Evolutionary conservation across 2,888 invertebrate genomes (phyloP), one percentile per base, ranked within the genome.

Genomic region (Megalurothrips usitatus): DNA sequence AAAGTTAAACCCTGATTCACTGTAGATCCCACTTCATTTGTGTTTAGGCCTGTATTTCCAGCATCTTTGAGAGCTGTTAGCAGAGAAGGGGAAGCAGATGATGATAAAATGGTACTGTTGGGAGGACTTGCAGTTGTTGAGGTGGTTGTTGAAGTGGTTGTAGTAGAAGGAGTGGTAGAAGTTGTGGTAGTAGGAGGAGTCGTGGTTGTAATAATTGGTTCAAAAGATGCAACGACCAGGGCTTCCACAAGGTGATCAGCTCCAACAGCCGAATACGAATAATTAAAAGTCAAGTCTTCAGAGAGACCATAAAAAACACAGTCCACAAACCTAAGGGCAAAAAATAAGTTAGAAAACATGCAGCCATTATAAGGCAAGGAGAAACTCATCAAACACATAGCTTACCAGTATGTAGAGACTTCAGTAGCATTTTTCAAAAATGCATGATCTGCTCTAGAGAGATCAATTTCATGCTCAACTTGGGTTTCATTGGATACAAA

Each of bases 291-390:
- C 78, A 91, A 90, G 84, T 92, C 91, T 81, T 89, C 88, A 0
- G 92, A 91, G 83, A 90, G 88, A 63, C 93, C 94, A 80, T 92
- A 89, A 85, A 92, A 92, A 80, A 89, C 87, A 85, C 95, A 95
- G 86, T 95, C 93, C 82, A 94, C 89, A 85, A 94, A 95, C 68
- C 68, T 75, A 26, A 75, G 26, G 68, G 11, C 3, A 8, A 23
- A 26, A 75, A 26, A 43, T 43, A 43, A 43, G 6, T 43, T 43
- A 2, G 6, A 43, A 4, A 43, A 43, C 34, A 43, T 43, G 34
- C 6, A 6, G 34, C 34, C 34, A 43, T 43, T 43, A 43, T 43
- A 43, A 4, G 2, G 34, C 6, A 43, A 43, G 34, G 34, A 43
- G 6, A 6, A 43, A 43, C 34, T 4, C 34, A 43, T 43, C 2